Conservation (phyloP, 2,797 vertebrate genomes). For the Scolopax bukidnonensis region DNA sequence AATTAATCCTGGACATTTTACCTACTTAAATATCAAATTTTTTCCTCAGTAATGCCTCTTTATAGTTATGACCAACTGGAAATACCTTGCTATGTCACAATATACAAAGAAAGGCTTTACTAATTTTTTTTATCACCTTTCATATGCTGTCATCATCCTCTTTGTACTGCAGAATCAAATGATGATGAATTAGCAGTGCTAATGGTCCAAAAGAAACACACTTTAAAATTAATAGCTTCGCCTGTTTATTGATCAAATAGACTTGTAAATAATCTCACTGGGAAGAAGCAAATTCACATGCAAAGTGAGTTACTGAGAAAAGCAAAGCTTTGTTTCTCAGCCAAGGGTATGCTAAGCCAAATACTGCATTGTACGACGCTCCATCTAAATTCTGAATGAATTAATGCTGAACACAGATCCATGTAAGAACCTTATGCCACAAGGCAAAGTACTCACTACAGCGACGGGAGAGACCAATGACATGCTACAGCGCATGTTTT, state of each 20-base stretch:
- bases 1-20: background rate
- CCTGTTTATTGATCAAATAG: background rate
- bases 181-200: background rate
- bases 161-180: background rate
- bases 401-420: background rate
- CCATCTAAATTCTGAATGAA: fast-evolving
- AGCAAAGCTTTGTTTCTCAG: background rate
- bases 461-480: background rate
- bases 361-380: fast-evolving
- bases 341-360: background rate
- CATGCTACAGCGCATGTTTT: background rate
- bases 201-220: background rate
- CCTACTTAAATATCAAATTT: background rate
- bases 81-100: background rate
- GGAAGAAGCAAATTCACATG: background rate
- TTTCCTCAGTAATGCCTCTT: background rate
- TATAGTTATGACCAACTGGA: background rate
- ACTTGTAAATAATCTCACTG: background rate
- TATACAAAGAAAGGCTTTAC: background rate
- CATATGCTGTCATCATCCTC: background rate
- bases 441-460: background rate
- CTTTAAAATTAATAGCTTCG: background rate
- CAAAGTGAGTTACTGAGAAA: background rate
- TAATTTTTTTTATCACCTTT: background rate
- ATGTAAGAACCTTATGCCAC: fast-evolving